Base-by-base conservation (phyloP, 2,888 invertebrate genomes). In the Troides oblongomaculatus region DNA sequence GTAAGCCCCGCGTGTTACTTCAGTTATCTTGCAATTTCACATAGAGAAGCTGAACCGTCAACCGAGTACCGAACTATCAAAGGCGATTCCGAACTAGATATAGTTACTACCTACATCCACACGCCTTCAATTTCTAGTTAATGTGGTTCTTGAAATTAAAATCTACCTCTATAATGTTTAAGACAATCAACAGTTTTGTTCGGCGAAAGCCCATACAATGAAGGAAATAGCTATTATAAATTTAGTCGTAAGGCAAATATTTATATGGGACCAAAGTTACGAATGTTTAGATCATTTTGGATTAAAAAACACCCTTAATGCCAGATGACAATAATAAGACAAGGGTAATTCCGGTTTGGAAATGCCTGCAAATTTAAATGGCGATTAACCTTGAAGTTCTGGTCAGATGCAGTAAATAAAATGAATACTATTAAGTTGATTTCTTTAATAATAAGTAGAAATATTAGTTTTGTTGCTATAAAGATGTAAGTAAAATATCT, bases 161-260 rank as follows among this genome's bases (percentile, higher is more conserved):
- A 92, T 89, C 92, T 92, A 92, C 92, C 92, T 92, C 92, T 90
- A 46, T 90, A 83, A 86, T 86, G 77, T 86, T 78, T 90, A 92
- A 88, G 89, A 79, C 73, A 75, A 73, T 77, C 72, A 83, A 84
- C 81, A 78, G 77, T 81, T 82, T 84, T 81, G 77, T 79, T 78
- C 79, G 79, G 78, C 77, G 74, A 76, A 79, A 76, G 76, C 76
- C 76, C 74, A 74, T 76, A 74, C 74, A 75, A 75, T 70, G 73
- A 76, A 77, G 76, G 72, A 75, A 78, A 78, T 83, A 80, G 77
- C 78, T 81, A 70, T 74, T 74, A 70, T 65, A 74, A 70, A 72
- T 66, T 75, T 75, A 75, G 73, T 68, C 72, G 68, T 73, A 77
- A 74, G 72, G 70, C 67, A 68, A 72, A 73, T 74, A 74, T 76